Evolutionary conservation across 2,113 vertebrate species (phyloP).

Genomic region (Sturnira hondurensis): DNA sequence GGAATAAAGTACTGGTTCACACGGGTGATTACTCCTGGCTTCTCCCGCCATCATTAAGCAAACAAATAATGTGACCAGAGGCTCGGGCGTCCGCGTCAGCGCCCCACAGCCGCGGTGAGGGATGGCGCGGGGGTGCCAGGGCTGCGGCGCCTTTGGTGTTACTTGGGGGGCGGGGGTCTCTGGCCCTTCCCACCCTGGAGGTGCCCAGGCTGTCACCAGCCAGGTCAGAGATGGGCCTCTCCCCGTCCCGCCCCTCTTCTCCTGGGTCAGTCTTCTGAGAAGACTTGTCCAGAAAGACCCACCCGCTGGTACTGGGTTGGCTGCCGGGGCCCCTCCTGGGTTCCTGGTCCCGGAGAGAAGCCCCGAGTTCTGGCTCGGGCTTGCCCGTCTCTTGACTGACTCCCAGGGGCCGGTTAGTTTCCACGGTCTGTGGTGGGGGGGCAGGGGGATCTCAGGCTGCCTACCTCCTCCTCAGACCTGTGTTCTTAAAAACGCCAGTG

Average conservation of each 20-base stretch:
- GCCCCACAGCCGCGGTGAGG: neutral
- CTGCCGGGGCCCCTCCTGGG: rapidly evolving
- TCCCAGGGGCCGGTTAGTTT: rapidly evolving
- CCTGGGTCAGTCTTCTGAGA: neutral
- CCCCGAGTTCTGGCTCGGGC: rapidly evolving
- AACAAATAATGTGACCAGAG: constrained; percentile 14
- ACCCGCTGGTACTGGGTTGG: no score
- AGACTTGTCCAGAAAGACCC: neutral
- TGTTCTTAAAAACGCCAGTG: rapidly evolving
- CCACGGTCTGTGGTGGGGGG: neutral
- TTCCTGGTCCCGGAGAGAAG: no score
- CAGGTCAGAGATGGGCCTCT: neutral
- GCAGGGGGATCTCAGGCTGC: rapidly evolving
- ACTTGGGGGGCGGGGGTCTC: neutral
- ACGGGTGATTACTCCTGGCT: neutral
- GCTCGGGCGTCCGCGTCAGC: neutral
- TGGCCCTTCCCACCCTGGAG: neutral
- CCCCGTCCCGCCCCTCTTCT: neutral
- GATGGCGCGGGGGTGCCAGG: neutral
- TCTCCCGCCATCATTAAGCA: constrained; percentile 29
- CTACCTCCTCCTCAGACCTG: rapidly evolving
- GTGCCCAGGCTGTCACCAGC: rapidly evolving
- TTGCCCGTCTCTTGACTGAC: rapidly evolving
- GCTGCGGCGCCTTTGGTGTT: neutral
- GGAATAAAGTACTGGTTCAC: constrained; percentile 31